Conservation (phyloP, 1,140 invertebrate species). For the Dendrolimus punctatus region DNA sequence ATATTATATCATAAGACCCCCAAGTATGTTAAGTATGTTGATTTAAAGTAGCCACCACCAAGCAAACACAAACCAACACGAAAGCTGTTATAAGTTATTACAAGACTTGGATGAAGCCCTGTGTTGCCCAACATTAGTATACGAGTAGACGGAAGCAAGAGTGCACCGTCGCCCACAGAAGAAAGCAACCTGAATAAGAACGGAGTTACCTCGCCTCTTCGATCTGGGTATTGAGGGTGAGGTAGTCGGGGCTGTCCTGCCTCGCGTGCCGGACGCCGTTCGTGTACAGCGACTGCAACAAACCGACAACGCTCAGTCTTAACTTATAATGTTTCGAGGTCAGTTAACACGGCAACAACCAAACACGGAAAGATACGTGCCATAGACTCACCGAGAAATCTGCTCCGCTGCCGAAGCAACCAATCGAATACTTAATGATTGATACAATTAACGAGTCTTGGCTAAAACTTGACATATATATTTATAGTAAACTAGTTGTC, state of each 20-base stretch:
- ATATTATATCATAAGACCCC: too few relatives aligned
- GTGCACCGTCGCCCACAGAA: background rate
- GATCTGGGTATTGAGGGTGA: constrained; percentile 80
- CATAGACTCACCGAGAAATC: background rate
- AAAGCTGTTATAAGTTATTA: too few relatives aligned
- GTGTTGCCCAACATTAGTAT: too few relatives aligned
- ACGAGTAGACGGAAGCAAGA: too few relatives aligned
- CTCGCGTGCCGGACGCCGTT: constrained; percentile 71
- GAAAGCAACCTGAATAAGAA: background rate
- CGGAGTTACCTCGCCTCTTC: constrained; percentile 79
- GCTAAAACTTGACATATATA: too few relatives aligned
- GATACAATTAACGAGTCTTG: too few relatives aligned
- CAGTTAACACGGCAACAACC: background rate
- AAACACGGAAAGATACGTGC: too few relatives aligned
- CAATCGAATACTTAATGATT: background rate
- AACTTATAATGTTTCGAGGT: background rate
- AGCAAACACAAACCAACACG: too few relatives aligned
- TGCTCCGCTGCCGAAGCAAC: background rate
- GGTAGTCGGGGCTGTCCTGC: constrained; percentile 79
- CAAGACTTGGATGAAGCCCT: too few relatives aligned
- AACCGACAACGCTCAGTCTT: background rate
- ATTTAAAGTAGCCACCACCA: too few relatives aligned
- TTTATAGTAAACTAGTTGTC: too few relatives aligned
- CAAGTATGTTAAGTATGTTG: too few relatives aligned
- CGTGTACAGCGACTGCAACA: constrained; percentile 50